Evolutionary conservation across 30 jellyfish, hydroid and myxozoan genomes (phyloP).

Genomic region (Hydra vulgaris): DNA sequence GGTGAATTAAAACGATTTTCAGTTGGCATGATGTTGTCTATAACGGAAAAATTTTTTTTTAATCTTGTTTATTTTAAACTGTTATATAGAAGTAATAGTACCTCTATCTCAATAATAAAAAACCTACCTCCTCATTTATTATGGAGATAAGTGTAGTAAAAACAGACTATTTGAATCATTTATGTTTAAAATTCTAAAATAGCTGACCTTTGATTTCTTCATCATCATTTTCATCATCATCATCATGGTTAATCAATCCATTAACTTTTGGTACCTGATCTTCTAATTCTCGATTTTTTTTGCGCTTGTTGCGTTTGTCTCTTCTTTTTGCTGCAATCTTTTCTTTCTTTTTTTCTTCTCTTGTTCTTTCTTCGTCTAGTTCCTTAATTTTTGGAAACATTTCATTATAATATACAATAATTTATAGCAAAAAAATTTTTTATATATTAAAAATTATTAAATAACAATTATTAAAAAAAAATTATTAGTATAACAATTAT

Average conservation of each 20-base stretch:
- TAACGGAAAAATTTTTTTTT: too few species aligned
- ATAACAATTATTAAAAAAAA: too few species aligned
- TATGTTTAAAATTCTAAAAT: not conserved
- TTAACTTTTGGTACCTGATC: constrained; percentile 28
- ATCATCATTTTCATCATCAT: constrained; percentile 78
- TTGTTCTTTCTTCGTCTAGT: constrained; percentile 78
- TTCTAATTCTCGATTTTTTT: constrained; percentile 40
- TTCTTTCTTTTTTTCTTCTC: constrained; percentile 94
- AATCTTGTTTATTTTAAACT: too few species aligned
- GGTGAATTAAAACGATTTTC: constrained; percentile 25
- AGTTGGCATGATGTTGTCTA: constrained; percentile 24
- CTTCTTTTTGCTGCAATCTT: constrained; percentile 93
- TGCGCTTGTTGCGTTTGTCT: constrained; percentile 61
- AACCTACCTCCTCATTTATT: too few species aligned
- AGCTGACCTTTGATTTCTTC: constrained; percentile 66
- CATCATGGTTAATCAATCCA: constrained; percentile 40
- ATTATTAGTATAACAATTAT: too few species aligned
- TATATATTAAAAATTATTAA: too few species aligned
- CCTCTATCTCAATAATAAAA: too few species aligned
- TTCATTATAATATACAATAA: too few species aligned
- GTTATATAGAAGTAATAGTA: too few species aligned
- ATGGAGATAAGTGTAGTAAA: too few species aligned
- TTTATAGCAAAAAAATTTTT: not conserved
- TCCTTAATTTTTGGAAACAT: constrained; percentile 53
- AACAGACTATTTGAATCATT: not conserved